A percentile compares a stretch with the other conserved stretches of the same genome.
Evolutionary conservation across 2,113 vertebrate genomes (phyloP).

Genomic region (Oceanodroma tethys): DNA sequence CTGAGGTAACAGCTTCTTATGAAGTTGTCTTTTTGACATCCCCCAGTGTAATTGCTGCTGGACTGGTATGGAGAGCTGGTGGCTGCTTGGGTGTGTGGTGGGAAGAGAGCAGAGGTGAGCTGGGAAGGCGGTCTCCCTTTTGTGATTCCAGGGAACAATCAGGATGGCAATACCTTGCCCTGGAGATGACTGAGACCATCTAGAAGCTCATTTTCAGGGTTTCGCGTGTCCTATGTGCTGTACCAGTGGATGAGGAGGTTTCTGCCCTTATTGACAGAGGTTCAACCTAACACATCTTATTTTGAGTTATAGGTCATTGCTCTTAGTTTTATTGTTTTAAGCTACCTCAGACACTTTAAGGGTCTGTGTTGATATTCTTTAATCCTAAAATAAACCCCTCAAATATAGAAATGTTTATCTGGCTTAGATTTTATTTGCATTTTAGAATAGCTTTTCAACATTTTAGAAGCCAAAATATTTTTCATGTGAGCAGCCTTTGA

Average conservation of each 20-base stretch:
- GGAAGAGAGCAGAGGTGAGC: background rate
- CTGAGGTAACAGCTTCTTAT: background rate
- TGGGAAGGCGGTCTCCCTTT: background rate
- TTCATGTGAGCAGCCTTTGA: background rate
- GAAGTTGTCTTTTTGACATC: background rate
- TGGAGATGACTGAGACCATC: background rate
- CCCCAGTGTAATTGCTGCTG: background rate
- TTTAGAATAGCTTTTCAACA: slow-evolving; percentile 7
- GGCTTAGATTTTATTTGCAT: background rate
- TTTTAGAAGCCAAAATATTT: slow-evolving; percentile 8
- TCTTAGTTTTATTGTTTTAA: background rate
- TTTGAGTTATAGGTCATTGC: background rate
- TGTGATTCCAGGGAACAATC: background rate
- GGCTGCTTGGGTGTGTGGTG: background rate
- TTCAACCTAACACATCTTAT: background rate
- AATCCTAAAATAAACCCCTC: background rate
- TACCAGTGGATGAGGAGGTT: background rate
- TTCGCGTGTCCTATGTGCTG: background rate
- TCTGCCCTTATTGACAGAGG: background rate
- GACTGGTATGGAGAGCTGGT: background rate
- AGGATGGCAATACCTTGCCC: background rate
- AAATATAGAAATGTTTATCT: background rate
- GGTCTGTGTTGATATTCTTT: background rate
- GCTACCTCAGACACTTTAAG: background rate
- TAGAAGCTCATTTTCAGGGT: background rate